phyloP scores from a whole-genome alignment of 2,888 invertebrate genomes.

The Eubasilissa splendida region DNA sequence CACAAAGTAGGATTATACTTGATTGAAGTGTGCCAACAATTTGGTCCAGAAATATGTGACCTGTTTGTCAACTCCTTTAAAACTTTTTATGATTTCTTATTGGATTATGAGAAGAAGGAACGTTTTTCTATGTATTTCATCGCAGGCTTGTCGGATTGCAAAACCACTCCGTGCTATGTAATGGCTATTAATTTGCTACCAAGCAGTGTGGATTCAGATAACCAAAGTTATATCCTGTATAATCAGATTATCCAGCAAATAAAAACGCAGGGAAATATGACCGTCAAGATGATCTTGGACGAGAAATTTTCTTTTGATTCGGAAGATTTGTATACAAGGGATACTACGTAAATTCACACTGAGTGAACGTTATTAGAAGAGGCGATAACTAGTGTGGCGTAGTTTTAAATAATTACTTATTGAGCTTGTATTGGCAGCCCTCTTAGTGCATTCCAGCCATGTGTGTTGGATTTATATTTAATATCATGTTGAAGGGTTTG shows the following conservation, averaged over 20 bases:
- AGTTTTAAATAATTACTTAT: too few species aligned
- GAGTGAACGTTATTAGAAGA: too few species aligned
- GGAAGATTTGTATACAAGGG: not conserved
- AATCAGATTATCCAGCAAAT: slow-evolving; percentile 33
- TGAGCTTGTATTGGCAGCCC: too few species aligned
- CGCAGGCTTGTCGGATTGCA: slow-evolving; percentile 16
- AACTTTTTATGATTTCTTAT: slow-evolving; percentile 6
- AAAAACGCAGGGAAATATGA: slow-evolving; percentile 16
- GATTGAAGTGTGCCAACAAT: not conserved
- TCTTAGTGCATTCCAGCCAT: too few species aligned
- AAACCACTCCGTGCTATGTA: slow-evolving; percentile 10
- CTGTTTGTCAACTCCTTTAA: slow-evolving; percentile 4
- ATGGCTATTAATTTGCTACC: slow-evolving; percentile 38
- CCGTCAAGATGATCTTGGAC: slow-evolving; percentile 43
- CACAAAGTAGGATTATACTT: slow-evolving; percentile 21
- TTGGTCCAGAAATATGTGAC: slow-evolving; percentile 7
- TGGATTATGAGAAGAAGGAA: not conserved
- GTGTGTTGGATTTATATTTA: too few species aligned
- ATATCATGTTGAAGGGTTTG: too few species aligned
- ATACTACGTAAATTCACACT: too few species aligned
- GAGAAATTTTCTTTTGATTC: slow-evolving; percentile 30
- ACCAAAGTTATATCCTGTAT: not conserved
- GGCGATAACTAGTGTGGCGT: too few species aligned
- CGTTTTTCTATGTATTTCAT: slow-evolving; percentile 28
- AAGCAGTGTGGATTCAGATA: not conserved